These are phyloP conservation scores for Xyrichtys novacula DNA, from an alignment of 2,797 vertebrate species.

Conservation along the genomic window DNA sequence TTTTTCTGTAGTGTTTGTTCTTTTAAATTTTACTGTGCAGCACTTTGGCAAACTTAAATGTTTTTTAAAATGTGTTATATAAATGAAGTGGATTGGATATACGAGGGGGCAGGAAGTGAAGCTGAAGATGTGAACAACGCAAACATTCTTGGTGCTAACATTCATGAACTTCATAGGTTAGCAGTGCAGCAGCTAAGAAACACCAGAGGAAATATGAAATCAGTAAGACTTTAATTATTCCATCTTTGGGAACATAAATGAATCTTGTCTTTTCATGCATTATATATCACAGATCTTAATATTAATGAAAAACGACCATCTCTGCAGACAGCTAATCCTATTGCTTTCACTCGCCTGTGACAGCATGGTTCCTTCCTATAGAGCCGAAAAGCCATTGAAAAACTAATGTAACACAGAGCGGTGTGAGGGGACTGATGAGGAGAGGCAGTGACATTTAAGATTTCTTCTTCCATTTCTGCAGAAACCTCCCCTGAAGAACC, in stretches of 20 bases:
- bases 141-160: no score
- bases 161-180: no score
- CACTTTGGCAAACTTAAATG: no score
- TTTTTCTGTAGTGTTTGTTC: no score
- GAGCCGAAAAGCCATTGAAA: conserved; percentile 57
- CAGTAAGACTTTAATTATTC: background rate
- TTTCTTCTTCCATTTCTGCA: conserved; percentile 49
- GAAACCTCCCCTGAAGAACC: conserved; percentile 6
- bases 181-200: background rate
- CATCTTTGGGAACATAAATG: no score
- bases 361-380: conserved; percentile 34
- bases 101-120: no score
- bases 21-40: no score
- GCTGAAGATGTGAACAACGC: no score
- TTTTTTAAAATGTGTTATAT: no score
- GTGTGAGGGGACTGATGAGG: conserved; percentile 42
- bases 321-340: conserved; percentile 51
- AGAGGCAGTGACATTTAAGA: conserved; percentile 71
- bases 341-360: conserved; percentile 32
- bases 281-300: conserved; percentile 26
- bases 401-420: conserved; percentile 50
- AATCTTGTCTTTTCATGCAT: background rate
- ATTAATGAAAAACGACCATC: conserved; percentile 38
- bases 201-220: background rate
- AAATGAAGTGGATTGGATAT: no score